These are phyloP conservation scores for Cotesia vestalis DNA, from an alignment of 1,140 invertebrate genomes.

Conservation along the genomic window DNA sequence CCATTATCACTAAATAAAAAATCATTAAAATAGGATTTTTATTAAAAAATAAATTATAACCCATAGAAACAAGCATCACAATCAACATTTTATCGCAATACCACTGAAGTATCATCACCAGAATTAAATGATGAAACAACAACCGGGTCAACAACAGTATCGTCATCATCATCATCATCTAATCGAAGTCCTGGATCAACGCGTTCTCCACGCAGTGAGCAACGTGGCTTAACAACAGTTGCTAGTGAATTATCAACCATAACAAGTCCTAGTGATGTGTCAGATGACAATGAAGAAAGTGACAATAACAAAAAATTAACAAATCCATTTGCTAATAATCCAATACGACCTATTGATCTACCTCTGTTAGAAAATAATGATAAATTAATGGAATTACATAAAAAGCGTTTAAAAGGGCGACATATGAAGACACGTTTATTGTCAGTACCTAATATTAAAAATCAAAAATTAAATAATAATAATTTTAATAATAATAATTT, in stretches of 20 bases:
- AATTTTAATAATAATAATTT: background rate
- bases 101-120: background rate
- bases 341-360: conserved; percentile 70
- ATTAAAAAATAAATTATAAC: too few relatives aligned
- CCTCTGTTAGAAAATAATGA: conserved; percentile 70
- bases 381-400: conserved; percentile 70
- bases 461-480: conserved; percentile 62
- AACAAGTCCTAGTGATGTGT: background rate
- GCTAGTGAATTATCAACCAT: background rate
- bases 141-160: background rate
- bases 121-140: conserved; percentile 17
- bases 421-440: conserved; percentile 72
- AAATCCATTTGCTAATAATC: background rate
- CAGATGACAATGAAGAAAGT: background rate
- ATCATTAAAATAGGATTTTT: too few relatives aligned
- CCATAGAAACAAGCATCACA: too few relatives aligned
- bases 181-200: background rate
- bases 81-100: background rate
- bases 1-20: too few relatives aligned
- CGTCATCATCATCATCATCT: too few relatives aligned
- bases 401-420: conserved; percentile 65
- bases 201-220: background rate
- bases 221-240: too few relatives aligned
- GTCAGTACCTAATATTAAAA: conserved; percentile 81
- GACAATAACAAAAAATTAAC: background rate